Conservation (phyloP, 37 sponge, comb jelly and placozoan species). For the Haliclona indistincta region DNA sequence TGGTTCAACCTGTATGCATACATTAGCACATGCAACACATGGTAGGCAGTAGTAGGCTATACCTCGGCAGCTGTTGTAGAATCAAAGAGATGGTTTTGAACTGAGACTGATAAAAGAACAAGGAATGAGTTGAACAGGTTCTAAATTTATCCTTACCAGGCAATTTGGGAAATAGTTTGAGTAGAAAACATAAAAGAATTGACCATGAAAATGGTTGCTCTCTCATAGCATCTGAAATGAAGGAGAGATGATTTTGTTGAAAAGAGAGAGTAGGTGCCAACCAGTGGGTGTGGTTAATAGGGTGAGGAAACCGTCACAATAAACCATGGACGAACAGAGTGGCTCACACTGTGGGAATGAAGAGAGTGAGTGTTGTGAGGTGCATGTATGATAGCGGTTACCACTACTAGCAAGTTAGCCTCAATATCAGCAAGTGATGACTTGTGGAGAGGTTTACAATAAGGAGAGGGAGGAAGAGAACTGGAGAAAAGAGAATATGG, state of each 20-base stretch:
- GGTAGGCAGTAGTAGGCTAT: background rate
- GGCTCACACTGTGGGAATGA: conserved; percentile 29
- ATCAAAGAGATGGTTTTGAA: background rate
- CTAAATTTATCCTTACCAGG: conserved; percentile 2
- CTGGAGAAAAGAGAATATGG: background rate
- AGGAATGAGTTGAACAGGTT: background rate
- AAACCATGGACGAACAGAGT: conserved; percentile 21
- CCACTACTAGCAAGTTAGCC: conserved; percentile 1
- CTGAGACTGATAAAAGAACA: background rate
- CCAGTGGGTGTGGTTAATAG: background rate
- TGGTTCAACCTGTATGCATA: background rate
- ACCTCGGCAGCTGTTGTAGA: background rate
- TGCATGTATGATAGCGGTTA: background rate
- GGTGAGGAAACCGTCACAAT: background rate
- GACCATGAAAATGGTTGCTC: conserved; percentile 20
- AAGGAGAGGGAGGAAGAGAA: conserved; percentile 9
- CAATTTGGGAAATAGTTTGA: conserved; percentile 34
- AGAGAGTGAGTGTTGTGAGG: background rate
- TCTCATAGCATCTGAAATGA: background rate
- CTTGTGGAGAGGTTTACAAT: background rate
- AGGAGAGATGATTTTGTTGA: background rate
- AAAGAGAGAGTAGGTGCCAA: background rate
- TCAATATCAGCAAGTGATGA: background rate
- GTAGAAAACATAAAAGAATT: conserved; percentile 8
- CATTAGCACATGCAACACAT: background rate